Percentiles rank a stretch among this genome's conserved stretches.
Conservation (phyloP, 2,888 invertebrate species). For the Parthenolecanium corni region DNA sequence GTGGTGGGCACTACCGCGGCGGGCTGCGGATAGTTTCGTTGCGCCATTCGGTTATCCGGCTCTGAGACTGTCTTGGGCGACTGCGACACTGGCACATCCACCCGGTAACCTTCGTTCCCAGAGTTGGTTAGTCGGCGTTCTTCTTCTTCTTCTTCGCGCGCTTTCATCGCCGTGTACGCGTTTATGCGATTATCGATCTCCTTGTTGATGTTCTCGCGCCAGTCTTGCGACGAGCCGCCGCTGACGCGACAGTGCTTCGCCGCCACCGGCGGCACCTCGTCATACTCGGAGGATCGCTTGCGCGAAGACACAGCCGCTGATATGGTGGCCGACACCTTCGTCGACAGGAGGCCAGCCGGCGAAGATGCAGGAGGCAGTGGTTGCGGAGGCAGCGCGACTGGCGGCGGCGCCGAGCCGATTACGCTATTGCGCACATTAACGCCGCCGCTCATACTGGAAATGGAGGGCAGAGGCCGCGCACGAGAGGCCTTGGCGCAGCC, state of each 20-base stretch:
- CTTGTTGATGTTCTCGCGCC: conserved; percentile 45
- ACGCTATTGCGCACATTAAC: neutral
- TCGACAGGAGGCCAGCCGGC: conserved; percentile 23
- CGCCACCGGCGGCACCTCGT: conserved; percentile 15
- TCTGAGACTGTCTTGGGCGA: neutral
- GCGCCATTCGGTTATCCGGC: neutral
- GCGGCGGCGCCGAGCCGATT: too few relatives aligned
- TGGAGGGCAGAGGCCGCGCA: neutral
- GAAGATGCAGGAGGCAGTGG: neutral
- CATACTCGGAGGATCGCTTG: conserved; percentile 16
- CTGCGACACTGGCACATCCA: neutral
- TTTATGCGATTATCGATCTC: conserved; percentile 46
- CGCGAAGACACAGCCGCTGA: conserved; percentile 32
- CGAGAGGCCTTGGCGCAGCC: neutral
- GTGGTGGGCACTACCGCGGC: neutral
- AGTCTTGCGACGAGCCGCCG: conserved; percentile 40
- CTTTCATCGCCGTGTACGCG: conserved; percentile 37
- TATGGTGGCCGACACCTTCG: conserved; percentile 35
- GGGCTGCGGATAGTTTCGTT: neutral
- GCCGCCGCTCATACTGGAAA: neutral
- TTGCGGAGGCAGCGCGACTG: neutral
- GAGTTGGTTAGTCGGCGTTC: conserved; percentile 44
- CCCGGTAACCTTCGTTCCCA: conserved; percentile 20
- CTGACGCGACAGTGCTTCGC: conserved; percentile 37
- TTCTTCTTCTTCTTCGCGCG: conserved; percentile 40